Percentiles rank a stretch among this genome's conserved stretches.
Evolutionary conservation across 2,797 vertebrate species (phyloP).

Genomic region (Siniperca obscura): DNA sequence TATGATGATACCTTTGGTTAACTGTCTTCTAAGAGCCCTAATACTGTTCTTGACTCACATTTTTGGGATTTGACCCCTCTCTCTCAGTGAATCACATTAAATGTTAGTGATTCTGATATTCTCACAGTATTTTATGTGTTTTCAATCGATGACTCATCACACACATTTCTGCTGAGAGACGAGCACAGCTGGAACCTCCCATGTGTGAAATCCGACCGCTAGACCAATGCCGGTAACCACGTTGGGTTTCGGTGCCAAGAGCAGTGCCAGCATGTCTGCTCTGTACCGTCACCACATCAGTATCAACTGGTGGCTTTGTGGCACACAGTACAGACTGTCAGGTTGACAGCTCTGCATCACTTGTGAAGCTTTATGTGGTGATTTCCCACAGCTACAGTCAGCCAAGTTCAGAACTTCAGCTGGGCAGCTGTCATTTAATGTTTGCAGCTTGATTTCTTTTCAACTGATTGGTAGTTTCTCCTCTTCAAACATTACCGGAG

Average conservation of each 20-base stretch:
- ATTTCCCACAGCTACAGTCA: slow-evolving; percentile 27
- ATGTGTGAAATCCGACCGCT: slow-evolving; percentile 30
- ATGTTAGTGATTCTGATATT: neutral
- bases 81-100: neutral
- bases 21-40: neutral
- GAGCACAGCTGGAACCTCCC: slow-evolving; percentile 25
- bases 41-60: neutral
- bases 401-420: neutral
- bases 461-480: neutral
- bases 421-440: neutral
- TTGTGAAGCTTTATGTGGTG: neutral
- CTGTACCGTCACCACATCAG: neutral
- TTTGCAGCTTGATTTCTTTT: neutral
- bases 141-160: slow-evolving; percentile 28
- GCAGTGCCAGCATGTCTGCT: slow-evolving; percentile 14
- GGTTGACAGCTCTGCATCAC: slow-evolving; percentile 7
- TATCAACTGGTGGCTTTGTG: slow-evolving; percentile 1
- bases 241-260: neutral
- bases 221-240: neutral
- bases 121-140: neutral
- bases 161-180: neutral
- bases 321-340: neutral
- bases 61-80: neutral
- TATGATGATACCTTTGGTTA: neutral
- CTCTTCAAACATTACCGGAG: neutral